phyloP scores from a whole-genome alignment of 2,888 invertebrate species.

The Plagodis dolabraria region DNA sequence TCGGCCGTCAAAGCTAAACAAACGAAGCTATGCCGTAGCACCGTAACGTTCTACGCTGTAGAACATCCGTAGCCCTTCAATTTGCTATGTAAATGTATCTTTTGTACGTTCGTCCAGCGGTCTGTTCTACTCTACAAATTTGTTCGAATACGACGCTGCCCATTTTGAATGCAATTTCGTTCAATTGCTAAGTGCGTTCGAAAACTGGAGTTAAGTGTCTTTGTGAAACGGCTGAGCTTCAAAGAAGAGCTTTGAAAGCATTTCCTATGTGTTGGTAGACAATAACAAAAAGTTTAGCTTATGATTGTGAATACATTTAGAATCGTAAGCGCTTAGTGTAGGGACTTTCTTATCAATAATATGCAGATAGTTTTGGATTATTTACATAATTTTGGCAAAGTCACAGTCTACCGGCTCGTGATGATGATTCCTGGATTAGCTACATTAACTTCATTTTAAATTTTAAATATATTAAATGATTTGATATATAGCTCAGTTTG shows the following conservation, averaged over 20 bases:
- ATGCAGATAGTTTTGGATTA: no score
- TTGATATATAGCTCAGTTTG: no score
- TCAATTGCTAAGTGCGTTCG: constrained; percentile 42
- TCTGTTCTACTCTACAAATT: constrained; percentile 63
- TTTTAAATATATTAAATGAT: no score
- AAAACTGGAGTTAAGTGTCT: constrained; percentile 16
- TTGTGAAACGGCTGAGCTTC: constrained; percentile 16
- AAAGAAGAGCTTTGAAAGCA: not conserved
- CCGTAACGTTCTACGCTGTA: constrained; percentile 35
- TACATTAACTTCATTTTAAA: no score
- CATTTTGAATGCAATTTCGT: constrained; percentile 60
- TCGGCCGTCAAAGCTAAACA: constrained; percentile 23
- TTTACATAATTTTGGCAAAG: no score
- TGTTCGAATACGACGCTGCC: constrained; percentile 53
- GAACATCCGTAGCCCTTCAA: constrained; percentile 72
- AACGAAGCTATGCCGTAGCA: constrained; percentile 25
- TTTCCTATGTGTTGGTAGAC: no score
- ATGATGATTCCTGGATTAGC: no score
- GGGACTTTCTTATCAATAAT: no score
- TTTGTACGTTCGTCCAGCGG: constrained; percentile 64
- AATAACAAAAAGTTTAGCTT: no score
- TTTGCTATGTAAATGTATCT: constrained; percentile 83
- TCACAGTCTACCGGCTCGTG: no score
- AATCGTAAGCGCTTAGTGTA: no score
- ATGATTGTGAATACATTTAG: no score